phyloP scores from a whole-genome alignment of 2,888 invertebrate genomes.

The Vannuccia rotundouncinata region DNA sequence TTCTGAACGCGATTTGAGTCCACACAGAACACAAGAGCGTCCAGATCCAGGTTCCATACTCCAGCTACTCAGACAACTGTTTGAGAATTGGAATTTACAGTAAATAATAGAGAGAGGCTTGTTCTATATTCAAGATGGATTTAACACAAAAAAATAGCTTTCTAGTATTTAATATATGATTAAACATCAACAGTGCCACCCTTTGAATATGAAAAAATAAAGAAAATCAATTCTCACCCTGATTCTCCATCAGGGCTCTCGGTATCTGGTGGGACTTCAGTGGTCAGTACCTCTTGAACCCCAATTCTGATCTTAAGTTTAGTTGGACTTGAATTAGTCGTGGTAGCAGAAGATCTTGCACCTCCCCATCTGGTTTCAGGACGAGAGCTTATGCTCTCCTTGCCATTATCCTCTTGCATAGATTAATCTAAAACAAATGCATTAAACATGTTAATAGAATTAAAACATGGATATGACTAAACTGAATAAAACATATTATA shows the following conservation, averaged over 20 bases:
- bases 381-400: background rate
- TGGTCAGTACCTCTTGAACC: background rate
- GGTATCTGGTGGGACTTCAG: conserved; percentile 8
- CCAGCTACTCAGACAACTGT: background rate
- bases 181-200: too few relatives aligned
- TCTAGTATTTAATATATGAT: background rate
- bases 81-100: background rate
- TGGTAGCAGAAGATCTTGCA: background rate
- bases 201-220: background rate
- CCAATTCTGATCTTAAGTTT: conserved; percentile 25
- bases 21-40: conserved; percentile 31
- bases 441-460: background rate
- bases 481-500: too few relatives aligned
- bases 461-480: too few relatives aligned
- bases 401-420: conserved; percentile 7
- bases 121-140: too few relatives aligned
- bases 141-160: background rate
- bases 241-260: conserved; percentile 16
- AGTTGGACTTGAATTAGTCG: background rate
- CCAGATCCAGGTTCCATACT: background rate
- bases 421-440: background rate
- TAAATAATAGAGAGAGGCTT: background rate
- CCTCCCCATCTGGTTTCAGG: background rate
- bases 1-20: background rate
- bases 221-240: background rate